Evolutionary conservation across 2,888 invertebrate species (phyloP), one percentile per base, ranked within the genome.

Genomic region (Bombylius major): DNA sequence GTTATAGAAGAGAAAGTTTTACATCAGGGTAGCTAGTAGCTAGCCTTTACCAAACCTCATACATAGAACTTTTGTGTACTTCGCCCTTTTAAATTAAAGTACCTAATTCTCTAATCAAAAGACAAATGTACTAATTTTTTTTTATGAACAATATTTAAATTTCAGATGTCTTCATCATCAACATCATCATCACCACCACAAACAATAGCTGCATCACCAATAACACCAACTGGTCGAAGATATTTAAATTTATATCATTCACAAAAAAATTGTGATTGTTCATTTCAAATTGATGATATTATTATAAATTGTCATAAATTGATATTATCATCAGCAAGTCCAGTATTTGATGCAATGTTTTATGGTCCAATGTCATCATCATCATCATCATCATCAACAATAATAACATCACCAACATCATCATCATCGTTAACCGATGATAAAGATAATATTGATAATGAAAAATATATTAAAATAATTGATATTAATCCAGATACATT

Each of bases 291-390:
- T 45, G 70, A 68, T 39, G 67, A 65, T 7, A 62, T 62, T 12
- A 64, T 81, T 31, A 72, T 90, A n/a, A 80, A 83, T 59, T 86
- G 86, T 4, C 90, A 91, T 71, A 89, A 88, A 71, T 70, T 91
- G 13, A 82, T 90, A 63, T 72, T 91, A 48, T 87, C 89, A 0
- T 86, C 89, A 80, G 84, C 89, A 0, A 90, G 90, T 65, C 90
- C 90, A 1, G 91, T 91, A 4, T 91, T 91, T 67, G 89, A 90
- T 68, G 88, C 89, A 6, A 91, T 91, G 90, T 89, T 91, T 67
- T 89, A 79, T 67, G 90, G 90, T 0, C 86, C 87, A 5, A 83
- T 88, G 81, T 81, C 86, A 31, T 8, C 36, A 8, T 6, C 36
- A 36, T 6, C 36, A 36, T 6, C 4, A 36, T 4, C 36, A 36